phyloP scores from a whole-genome alignment of 2,797 vertebrate genomes.

The Eulemur coronatus region DNA sequence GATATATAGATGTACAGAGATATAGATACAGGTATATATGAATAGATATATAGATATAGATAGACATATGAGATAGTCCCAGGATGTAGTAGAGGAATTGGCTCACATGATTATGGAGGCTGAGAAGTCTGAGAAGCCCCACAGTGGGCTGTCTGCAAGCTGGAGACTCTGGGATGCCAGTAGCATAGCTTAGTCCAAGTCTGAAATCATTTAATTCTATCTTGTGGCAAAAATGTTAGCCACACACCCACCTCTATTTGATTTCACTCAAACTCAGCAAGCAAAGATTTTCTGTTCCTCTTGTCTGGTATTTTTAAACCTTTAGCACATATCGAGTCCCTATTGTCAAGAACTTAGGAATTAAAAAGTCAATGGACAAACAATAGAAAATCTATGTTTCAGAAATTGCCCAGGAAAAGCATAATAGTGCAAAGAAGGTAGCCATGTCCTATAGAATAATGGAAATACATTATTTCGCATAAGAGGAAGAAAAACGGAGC shows the following conservation, averaged over 20 bases:
- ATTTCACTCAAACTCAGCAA: slow-evolving; percentile 47
- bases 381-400: slow-evolving; percentile 59
- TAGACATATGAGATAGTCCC: not conserved
- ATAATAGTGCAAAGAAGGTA: not conserved
- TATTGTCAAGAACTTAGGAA: slow-evolving; percentile 53
- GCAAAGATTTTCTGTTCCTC: slow-evolving; percentile 31
- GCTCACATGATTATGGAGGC: not conserved
- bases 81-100: not conserved
- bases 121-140: not conserved
- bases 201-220: not conserved
- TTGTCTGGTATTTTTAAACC: slow-evolving; percentile 45
- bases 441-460: not conserved
- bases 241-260: not conserved
- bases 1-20: not conserved
- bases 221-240: not conserved
- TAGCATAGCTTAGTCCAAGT: not conserved
- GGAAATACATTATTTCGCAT: not conserved
- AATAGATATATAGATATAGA: not conserved
- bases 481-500: not conserved
- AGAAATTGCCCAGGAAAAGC: slow-evolving; percentile 30
- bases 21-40: not conserved
- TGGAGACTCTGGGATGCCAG: not conserved
- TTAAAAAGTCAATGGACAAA: slow-evolving; percentile 61
- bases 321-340: slow-evolving; percentile 33
- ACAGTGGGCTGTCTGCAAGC: not conserved